Evolutionary conservation across 2,888 invertebrate genomes (phyloP).

Genomic region (Drosophila leonis): DNA sequence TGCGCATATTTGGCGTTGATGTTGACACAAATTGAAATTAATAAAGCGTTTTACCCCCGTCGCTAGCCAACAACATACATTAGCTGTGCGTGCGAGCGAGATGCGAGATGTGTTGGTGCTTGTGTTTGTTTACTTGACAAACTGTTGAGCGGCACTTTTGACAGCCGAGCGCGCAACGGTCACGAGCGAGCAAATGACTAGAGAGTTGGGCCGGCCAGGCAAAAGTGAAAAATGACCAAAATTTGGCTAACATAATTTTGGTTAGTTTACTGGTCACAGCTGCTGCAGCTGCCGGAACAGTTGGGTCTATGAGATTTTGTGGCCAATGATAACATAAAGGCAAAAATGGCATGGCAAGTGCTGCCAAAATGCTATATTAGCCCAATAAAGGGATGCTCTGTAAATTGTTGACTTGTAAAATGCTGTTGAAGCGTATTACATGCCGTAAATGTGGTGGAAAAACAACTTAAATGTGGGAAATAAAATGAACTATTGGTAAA

Average conservation of each 20-base stretch:
- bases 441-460: slow-evolving; percentile 11
- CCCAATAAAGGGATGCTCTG: slow-evolving; percentile 1
- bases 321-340: slow-evolving; percentile 19
- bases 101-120: slow-evolving; percentile 19
- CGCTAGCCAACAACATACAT: slow-evolving; percentile 5
- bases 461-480: background rate
- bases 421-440: slow-evolving; percentile 9
- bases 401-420: slow-evolving; percentile 15
- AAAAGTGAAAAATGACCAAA: slow-evolving; percentile 64
- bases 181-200: slow-evolving; percentile 13
- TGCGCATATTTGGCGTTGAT: slow-evolving; percentile 68
- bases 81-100: slow-evolving; percentile 22
- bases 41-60: slow-evolving; percentile 54
- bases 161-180: slow-evolving; percentile 39
- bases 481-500: background rate
- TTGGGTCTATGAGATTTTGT: slow-evolving; percentile 27
- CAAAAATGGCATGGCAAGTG: background rate
- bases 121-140: slow-evolving; percentile 61
- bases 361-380: slow-evolving; percentile 37
- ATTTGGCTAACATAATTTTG: slow-evolving; percentile 69
- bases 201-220: background rate
- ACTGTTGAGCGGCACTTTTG: slow-evolving; percentile 73
- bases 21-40: slow-evolving; percentile 81
- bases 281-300: slow-evolving; percentile 16
- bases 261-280: slow-evolving; percentile 56